phyloP scores from a whole-genome alignment of 2,888 invertebrate genomes.

The Noctua janthina region DNA sequence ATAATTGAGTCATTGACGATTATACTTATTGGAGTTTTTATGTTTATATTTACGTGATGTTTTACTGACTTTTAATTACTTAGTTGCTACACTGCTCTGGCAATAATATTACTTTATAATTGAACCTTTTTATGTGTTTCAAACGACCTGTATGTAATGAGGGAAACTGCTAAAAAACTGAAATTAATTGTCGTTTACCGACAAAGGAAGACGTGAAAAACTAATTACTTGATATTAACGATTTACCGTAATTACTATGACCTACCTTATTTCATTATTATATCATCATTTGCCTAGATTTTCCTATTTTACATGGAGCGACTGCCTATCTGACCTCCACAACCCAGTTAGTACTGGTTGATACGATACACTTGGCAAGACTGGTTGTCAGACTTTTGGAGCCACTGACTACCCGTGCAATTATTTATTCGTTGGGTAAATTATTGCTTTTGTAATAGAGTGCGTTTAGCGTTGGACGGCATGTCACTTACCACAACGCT shows the following conservation, averaged over 20 bases:
- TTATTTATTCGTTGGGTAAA: slow-evolving; percentile 29
- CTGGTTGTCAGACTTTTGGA: no score
- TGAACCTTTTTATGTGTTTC: slow-evolving; percentile 23
- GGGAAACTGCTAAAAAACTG: slow-evolving; percentile 40
- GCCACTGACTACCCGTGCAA: not conserved
- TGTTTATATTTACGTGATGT: slow-evolving; percentile 60
- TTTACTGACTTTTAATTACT: slow-evolving; percentile 60
- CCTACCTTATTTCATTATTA: slow-evolving; percentile 13
- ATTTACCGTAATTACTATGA: slow-evolving; percentile 19
- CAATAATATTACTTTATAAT: slow-evolving; percentile 8
- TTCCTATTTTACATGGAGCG: no score
- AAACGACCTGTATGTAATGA: slow-evolving; percentile 14
- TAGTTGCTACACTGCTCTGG: slow-evolving; percentile 27
- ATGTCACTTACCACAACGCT: slow-evolving; percentile 11
- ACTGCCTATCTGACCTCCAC: no score
- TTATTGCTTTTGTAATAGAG: slow-evolving; percentile 29
- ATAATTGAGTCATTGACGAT: slow-evolving; percentile 71
- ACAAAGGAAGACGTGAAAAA: slow-evolving; percentile 31
- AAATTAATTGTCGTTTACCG: slow-evolving; percentile 18
- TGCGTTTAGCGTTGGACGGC: not conserved
- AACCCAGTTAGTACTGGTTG: no score
- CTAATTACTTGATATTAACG: slow-evolving; percentile 19
- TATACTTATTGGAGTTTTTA: slow-evolving; percentile 62
- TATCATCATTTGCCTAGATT: no score
- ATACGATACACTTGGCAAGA: no score